Base-by-base conservation (phyloP, 2,888 invertebrate species). In the Aphelenchoides bicaudatus region DNA sequence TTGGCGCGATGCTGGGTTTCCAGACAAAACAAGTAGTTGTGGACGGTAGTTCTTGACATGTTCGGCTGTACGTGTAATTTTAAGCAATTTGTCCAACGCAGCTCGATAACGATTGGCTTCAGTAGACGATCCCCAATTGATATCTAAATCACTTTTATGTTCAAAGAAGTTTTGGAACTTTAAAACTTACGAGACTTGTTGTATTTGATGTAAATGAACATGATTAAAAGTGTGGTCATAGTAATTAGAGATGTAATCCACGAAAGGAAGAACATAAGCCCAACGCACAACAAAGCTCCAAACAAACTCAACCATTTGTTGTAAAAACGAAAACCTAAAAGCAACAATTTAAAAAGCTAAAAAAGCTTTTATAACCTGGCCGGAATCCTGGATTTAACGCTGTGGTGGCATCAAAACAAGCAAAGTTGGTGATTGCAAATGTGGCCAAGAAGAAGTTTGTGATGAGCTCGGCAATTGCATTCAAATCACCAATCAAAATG, bases 71-170 rank as follows among this genome's bases (percentile, higher is more conserved):
- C 87, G 86, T 74, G 89, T 89, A 61, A 96, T 82, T 71, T 90
- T 89, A 69, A 90, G 87, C 0, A 90, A 88, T 19, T 89, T 87
- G 13, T 87, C 86, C 3, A 94, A 80, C 0, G 93, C 91, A 5
- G 88, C 88, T 80, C 90, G 91, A 82, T 92, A 93, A 30, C 88
- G 56, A 81, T 93, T 92, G 0, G 92, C 93, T 80, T 93, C 92
- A 0, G 91, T 91, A 10, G 91, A 90, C 21, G 91, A 91, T 23
- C 94, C 93, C 94, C 93, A 94, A 81, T 94, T 94, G 1, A 91
- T 91, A 79, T 92, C 81, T 81, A 16, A 25, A 62, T 60, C 2
- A 38, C 16, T 34, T 34, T 34, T 34, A 13, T 13, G 19, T 31
- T 58, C 2, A 56, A 38, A n/a, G 19, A 55, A 59, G n/a, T 1